Percentiles rank a stretch among this genome's conserved stretches.
phyloP scores from a whole-genome alignment of 2,888 invertebrate genomes.

The Euplexia lucipara region DNA sequence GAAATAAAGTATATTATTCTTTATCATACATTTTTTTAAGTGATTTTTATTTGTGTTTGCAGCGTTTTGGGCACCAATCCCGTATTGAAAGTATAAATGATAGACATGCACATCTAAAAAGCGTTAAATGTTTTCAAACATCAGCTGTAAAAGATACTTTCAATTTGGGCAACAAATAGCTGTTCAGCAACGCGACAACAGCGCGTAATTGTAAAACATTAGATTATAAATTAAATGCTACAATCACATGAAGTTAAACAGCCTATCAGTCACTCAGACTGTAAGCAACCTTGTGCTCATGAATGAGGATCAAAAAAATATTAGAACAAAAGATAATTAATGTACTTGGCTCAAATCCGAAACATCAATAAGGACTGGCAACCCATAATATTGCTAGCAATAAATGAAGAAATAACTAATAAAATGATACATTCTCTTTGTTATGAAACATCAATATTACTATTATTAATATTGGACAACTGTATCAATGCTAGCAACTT shows the following conservation, averaged over 20 bases:
- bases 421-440: not conserved
- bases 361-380: conserved; percentile 73
- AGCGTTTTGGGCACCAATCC: conserved; percentile 85
- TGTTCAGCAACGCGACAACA: conserved; percentile 1
- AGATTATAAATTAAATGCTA: conserved; percentile 16
- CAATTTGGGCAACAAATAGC: conserved; percentile 47
- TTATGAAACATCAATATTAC: not conserved
- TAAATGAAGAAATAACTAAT: conserved; percentile 6
- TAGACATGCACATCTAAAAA: conserved; percentile 44
- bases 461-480: conserved; percentile 2
- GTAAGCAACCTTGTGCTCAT: conserved; percentile 24
- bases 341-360: conserved; percentile 26
- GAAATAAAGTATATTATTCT: conserved; percentile 52
- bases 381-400: conserved; percentile 82
- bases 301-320: not conserved
- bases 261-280: conserved; percentile 33
- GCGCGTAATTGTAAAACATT: not conserved
- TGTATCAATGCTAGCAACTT: conserved; percentile 77
- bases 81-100: conserved; percentile 46
- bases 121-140: conserved; percentile 15
- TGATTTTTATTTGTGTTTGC: conserved; percentile 80
- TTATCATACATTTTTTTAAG: not conserved
- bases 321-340: conserved; percentile 2
- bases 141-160: conserved; percentile 19
- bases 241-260: conserved; percentile 14